Evolutionary conservation across 2,113 vertebrate species (phyloP).

Genomic region (Dasyurus viverrinus): DNA sequence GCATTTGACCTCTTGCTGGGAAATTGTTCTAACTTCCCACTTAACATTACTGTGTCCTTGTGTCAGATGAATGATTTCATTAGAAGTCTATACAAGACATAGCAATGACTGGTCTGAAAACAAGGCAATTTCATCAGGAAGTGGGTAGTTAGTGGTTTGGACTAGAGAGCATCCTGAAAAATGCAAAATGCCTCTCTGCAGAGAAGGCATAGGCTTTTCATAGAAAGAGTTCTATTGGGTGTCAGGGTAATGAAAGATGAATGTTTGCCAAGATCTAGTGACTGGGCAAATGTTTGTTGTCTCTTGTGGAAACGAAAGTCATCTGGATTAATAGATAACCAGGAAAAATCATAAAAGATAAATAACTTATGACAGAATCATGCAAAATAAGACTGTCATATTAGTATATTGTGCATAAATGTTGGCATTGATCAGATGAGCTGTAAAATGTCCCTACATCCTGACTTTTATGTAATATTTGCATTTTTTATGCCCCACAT

Average conservation of each 20-base stretch:
- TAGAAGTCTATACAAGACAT: constrained; percentile 5
- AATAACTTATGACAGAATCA: constrained; percentile 7
- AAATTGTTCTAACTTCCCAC: not conserved
- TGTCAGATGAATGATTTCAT: constrained; percentile 36
- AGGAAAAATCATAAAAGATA: constrained; percentile 22
- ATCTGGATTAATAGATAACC: constrained; percentile 23
- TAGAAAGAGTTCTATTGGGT: not conserved
- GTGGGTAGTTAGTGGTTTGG: constrained; percentile 33
- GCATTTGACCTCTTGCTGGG: not conserved
- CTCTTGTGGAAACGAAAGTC: constrained; percentile 33
- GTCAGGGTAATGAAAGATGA: constrained; percentile 19
- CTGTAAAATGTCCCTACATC: constrained; percentile 22
- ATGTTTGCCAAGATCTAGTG: constrained; percentile 14
- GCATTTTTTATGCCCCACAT: constrained; percentile 1
- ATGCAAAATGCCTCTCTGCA: constrained; percentile 1
- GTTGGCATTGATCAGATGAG: constrained; percentile 28
- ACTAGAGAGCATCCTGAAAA: constrained; percentile 13
- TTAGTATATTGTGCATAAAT: not conserved
- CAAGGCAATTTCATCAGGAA: not conserved
- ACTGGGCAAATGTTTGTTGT: constrained; percentile 36
- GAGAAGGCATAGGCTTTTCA: constrained; percentile 13
- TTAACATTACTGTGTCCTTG: not conserved
- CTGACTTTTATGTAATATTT: not conserved
- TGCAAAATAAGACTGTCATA: not conserved
- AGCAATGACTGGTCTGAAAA: not conserved